A percentile compares a stretch with the other conserved stretches of the same genome.
These are phyloP conservation scores for Falco naumanni DNA, from an alignment of 2,797 vertebrate species.

Conservation along the genomic window DNA sequence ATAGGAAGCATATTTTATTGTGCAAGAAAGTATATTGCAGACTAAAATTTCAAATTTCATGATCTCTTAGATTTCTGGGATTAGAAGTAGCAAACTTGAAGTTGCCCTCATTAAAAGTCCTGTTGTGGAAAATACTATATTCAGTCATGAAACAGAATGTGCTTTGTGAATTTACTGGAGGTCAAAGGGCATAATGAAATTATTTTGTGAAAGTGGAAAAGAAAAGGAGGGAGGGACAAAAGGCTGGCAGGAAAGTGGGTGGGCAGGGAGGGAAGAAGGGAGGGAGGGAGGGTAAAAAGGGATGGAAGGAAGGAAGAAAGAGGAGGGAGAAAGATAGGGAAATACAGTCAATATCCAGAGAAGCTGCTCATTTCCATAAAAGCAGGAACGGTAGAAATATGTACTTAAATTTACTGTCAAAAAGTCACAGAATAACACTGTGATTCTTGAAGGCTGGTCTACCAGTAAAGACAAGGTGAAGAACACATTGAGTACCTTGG, in stretches of 20 bases:
- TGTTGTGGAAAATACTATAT: background rate
- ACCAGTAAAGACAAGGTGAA: no score
- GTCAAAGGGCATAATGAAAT: background rate
- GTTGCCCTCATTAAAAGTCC: background rate
- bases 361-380: background rate
- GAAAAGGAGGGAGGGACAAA: background rate
- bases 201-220: background rate
- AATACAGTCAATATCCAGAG: background rate
- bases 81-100: background rate
- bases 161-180: background rate
- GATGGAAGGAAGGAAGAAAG: no score
- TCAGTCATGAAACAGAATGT: background rate
- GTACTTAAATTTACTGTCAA: background rate
- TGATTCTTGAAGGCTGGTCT: background rate
- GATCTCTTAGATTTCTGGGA: background rate
- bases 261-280: no score
- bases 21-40: background rate
- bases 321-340: background rate
- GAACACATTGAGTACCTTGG: background rate
- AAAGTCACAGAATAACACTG: background rate
- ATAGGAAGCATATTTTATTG: background rate
- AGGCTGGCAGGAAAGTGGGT: background rate
- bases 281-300: background rate
- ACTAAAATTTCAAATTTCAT: background rate
- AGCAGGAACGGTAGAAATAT: background rate